Percentiles rank a stretch among this genome's conserved stretches.
phyloP scores from a whole-genome alignment of 2,888 invertebrate genomes.

The Eristalis pertinax region DNA sequence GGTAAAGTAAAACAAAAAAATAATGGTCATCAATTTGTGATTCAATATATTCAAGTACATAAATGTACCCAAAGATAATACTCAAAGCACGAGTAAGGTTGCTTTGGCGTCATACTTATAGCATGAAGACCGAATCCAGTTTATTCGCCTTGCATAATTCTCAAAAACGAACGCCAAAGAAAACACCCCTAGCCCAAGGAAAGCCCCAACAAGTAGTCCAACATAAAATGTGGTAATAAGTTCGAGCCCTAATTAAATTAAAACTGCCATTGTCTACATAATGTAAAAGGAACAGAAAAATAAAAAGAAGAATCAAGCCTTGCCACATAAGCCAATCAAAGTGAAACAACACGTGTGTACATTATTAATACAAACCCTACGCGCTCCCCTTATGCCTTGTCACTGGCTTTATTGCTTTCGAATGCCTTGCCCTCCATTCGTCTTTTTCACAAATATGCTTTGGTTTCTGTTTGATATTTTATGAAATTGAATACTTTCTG shows the following conservation, averaged over 20 bases:
- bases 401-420: neutral
- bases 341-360: conserved; percentile 18
- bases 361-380: neutral
- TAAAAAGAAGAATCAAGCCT: neutral
- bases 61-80: too few species aligned
- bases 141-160: too few species aligned
- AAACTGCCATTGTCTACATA: neutral
- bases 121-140: too few species aligned
- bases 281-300: neutral
- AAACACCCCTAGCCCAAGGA: too few species aligned
- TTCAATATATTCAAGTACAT: too few species aligned
- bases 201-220: neutral
- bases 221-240: neutral
- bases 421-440: neutral
- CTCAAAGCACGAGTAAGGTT: too few species aligned
- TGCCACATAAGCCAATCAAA: conserved; percentile 7
- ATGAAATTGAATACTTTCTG: neutral
- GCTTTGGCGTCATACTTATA: too few species aligned
- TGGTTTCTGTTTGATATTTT: neutral
- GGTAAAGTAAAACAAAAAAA: too few species aligned
- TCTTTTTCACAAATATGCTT: neutral
- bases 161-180: too few species aligned
- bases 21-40: too few species aligned
- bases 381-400: neutral
- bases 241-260: neutral